Evolutionary conservation across 2,113 vertebrate genomes (phyloP), one percentile per base, ranked within the genome.

Genomic region (Rynchops niger): DNA sequence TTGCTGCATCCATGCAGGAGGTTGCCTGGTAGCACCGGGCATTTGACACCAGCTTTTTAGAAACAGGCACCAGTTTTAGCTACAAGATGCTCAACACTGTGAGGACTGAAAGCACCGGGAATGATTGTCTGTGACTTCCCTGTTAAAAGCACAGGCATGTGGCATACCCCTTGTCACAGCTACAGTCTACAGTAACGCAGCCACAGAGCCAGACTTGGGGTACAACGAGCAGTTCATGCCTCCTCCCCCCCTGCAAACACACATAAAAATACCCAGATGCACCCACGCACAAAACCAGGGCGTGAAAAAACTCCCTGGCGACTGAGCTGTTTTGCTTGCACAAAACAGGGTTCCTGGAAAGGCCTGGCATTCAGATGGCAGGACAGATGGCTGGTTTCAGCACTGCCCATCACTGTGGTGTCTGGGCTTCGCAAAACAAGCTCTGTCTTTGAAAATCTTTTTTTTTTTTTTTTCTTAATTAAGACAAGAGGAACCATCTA

Each of bases 11-110:
- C 38, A 17, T 4, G 14, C 79, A 70, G 62, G 26, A 93, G 40
- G 26, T 80, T 30, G 53, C 30, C 9, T 23, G 76, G 40, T 9
- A 77, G 43, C 59, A 15, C 12, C 0, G 16, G 40, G 61, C 26
- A n/a, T 29, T 70, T 42, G 82, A 38, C 63, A 53, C 29, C 67
- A 84, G 72, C 77, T 84, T 94, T 95, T 95, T 58, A 94, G 86
- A 89, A 94, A 82, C 49, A 20, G 43, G 26, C 67, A 38, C 53
- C 42, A 11, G 7, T 63, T 86, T 50, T n/a, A 73, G 25, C 30
- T 40, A 3, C 3, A 42, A 73, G 50, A 12, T 52, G 38, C 53
- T 25, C 3, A 3, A 59, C 29, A 18, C n/a, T 12, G 3, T 1
- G 8, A 86, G 42, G 2, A 8, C 53, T 29, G 45, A 59, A n/a